Evolutionary conservation across 2,797 vertebrate genomes (phyloP).

Genomic region (Ceryle rudis): DNA sequence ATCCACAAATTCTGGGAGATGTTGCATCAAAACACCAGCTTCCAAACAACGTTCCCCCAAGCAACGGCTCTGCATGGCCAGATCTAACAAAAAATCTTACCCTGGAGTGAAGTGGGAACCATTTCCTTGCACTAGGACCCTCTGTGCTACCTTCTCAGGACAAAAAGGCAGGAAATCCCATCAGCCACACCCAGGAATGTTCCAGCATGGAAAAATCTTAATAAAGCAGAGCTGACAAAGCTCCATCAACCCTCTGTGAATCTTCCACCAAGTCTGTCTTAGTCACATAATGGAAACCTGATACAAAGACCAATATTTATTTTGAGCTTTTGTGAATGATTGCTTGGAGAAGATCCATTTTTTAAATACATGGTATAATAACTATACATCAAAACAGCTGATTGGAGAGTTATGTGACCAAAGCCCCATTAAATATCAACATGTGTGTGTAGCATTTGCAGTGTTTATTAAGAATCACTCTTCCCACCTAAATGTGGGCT

Average conservation of each 20-base stretch:
- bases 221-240: constrained; percentile 10
- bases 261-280: not conserved
- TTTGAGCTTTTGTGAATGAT: not conserved
- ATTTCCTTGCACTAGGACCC: not conserved
- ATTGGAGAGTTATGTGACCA: not conserved
- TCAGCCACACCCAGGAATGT: constrained; percentile 42
- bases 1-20: not conserved
- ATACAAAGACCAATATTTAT: not conserved
- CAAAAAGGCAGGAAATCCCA: constrained; percentile 63
- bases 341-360: not conserved
- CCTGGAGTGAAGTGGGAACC: not conserved
- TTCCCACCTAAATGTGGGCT: not conserved
- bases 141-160: not conserved
- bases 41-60: not conserved
- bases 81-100: not conserved
- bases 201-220: not conserved
- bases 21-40: not conserved
- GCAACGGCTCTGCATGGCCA: fast-evolving
- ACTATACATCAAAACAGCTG: not conserved
- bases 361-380: not conserved
- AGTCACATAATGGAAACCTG: not conserved
- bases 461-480: not conserved
- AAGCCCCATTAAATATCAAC: not conserved
- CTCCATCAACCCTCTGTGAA: not conserved
- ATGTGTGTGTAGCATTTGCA: not conserved